Base-by-base conservation (phyloP, 2,113 vertebrate species). In the Trachemys scripta region DNA sequence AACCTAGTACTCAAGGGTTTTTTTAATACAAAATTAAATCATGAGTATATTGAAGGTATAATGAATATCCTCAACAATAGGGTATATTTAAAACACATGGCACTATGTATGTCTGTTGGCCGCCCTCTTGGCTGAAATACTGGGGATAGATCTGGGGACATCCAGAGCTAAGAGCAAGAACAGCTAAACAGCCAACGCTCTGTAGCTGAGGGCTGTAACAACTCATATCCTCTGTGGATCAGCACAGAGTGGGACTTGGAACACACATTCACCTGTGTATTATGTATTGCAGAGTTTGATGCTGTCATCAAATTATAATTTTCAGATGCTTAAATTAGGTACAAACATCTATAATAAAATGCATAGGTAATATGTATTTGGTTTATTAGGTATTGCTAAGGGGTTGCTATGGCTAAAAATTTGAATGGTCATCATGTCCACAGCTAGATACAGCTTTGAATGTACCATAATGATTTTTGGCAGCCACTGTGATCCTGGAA, bases 361-460 rank as follows among this genome's bases (percentile, higher is more conserved):
- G 13, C 16, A 82, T n/a, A 84, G 1, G 49, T 89, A 84, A 69
- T 92, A 47, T 38, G 17, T 38, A 20, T 62, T 31, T 31, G 59
- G 27, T 62, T 31, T 29, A 12, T 62, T 57, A 14, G 19, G 8
- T 72, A 22, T 45, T 76, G 75, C 22, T 76, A 47, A 45, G 42
- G 75, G 5, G 42, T 76, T 76, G 65, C 65, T 69, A 9, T 76
- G 42, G 25, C 75, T 76, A 76, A 76, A 76, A 12, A 14, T 10
- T 42, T 22, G 24, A 76, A 12, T 45, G 11, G 10, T 76, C 10
- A 20, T 69, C 59, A 62, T 62, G 59, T 72, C 24, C 8, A 47
- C 31, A 56, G 47, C 25, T 27, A 49, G 25, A 81, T 14, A 47
- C 4, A 1, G 1, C 80, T 6, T 78, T 90, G 0, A 0, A 35